Base-by-base conservation (phyloP, 2,888 invertebrate genomes). In the Plemyria rubiginata region DNA sequence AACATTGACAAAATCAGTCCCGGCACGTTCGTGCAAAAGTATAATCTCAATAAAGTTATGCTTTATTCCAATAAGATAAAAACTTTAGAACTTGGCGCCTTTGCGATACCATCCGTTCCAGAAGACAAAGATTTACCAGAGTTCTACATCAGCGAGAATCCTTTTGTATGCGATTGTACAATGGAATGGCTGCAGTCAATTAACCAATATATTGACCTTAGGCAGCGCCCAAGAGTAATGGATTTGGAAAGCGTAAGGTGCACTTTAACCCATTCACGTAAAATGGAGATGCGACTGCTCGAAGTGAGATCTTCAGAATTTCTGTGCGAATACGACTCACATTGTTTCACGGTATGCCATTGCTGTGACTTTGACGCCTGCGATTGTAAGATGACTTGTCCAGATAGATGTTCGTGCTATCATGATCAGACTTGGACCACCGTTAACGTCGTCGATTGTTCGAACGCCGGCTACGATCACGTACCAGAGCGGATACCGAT, bases 331-430 rank as follows among this genome's bases (percentile, higher is more conserved):
- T 97, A 97, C 88, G 95, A 95, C 78, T 95, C 95, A 67, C 96
- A 97, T 86, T 97, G 97, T 91, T 97, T 97, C 88, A 95, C 96
- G 60, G 89, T 96, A 68, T 97, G 98, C 87, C 96, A 97, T 88
- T 98, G 97, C 90, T 98, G 97, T 91, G 97, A 97, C 84, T 97
- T 96, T 93, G 97, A 97, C 86, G 96, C 96, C 68, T 98, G 97
- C 90, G 97, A 98, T 91, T 97, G 97, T 88, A 96, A 97, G 94
- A 97, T 97, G 96, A 96, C 96, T 75, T 98, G 97, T 86, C 97
- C 97, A 71, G 94, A 95, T 85, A 96, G 95, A 85, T 98, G 97
- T 88, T 95, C 95, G 72, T 98, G 97, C 85, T 97, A 95, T 93
- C 96, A 97, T 92, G 97, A 97, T 92, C 95, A 96, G 87, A 95